Conservation (phyloP, 2,888 invertebrate genomes). For the Amorpha juglandis region DNA sequence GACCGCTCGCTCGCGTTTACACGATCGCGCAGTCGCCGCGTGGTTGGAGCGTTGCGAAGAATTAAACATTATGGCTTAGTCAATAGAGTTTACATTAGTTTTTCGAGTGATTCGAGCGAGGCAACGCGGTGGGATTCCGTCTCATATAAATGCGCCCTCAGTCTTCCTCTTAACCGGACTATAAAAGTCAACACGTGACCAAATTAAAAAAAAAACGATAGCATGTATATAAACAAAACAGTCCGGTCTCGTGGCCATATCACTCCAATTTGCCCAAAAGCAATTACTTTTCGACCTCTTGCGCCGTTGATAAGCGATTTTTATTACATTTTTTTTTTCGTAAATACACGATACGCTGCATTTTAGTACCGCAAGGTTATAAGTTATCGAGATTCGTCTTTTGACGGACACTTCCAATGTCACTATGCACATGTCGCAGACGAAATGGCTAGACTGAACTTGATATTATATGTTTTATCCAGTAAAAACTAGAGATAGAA, state of each 20-base stretch:
- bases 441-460: neutral
- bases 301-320: neutral
- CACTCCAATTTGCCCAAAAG: conserved; percentile 2
- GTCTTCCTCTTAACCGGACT: neutral
- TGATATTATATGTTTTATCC: neutral
- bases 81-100: no score
- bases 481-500: neutral
- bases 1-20: no score
- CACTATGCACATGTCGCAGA: neutral
- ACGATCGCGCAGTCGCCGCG: no score
- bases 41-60: no score
- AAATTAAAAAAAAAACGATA: neutral
- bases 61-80: no score
- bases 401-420: neutral
- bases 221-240: neutral
- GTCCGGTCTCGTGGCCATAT: neutral
- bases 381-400: conserved; percentile 5
- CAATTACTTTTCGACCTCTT: conserved; percentile 7
- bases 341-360: conserved; percentile 14
- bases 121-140: no score
- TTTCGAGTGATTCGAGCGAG: no score
- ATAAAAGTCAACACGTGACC: neutral
- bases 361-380: neutral
- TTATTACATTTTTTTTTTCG: conserved; percentile 10
- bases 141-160: neutral